Percentiles rank a stretch among this genome's conserved stretches.
These are phyloP conservation scores for Scartelaos histophorus DNA, from an alignment of 2,113 vertebrate species.

Conservation along the genomic window DNA sequence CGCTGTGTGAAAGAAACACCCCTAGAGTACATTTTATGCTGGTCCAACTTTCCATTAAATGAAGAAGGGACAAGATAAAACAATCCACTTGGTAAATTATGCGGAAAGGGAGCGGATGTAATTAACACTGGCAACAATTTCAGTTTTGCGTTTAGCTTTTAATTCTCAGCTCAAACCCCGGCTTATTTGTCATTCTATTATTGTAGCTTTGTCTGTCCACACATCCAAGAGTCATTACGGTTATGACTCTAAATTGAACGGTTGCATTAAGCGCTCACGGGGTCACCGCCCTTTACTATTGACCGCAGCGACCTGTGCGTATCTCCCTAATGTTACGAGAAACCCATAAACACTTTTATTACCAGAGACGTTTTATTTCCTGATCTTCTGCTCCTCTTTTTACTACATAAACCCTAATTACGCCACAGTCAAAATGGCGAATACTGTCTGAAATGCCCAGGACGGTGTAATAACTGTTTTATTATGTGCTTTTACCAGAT, in stretches of 20 bases:
- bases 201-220: not conserved
- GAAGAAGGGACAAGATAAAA: no score
- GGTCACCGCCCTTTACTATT: constrained; percentile 20
- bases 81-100: not conserved
- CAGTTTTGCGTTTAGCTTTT: no score
- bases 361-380: constrained; percentile 37
- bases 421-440: constrained; percentile 30
- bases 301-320: constrained; percentile 25
- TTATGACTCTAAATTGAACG: not conserved
- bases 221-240: not conserved
- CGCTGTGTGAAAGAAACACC: not conserved
- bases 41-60: not conserved
- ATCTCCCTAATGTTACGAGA: constrained; percentile 15
- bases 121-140: not conserved
- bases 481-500: constrained; percentile 55
- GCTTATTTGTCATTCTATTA: not conserved
- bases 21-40: not conserved
- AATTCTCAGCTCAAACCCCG: not conserved
- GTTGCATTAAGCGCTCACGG: not conserved
- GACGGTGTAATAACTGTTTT: constrained; percentile 37
- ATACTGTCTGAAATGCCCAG: constrained; percentile 1
- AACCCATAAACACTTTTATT: constrained; percentile 35
- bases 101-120: not conserved
- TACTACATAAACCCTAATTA: constrained; percentile 19
- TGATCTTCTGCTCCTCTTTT: constrained; percentile 14